A percentile compares a stretch with the other conserved stretches of the same genome.
phyloP scores from a whole-genome alignment of 2,888 invertebrate species.

The Dexiosoma caninum region DNA sequence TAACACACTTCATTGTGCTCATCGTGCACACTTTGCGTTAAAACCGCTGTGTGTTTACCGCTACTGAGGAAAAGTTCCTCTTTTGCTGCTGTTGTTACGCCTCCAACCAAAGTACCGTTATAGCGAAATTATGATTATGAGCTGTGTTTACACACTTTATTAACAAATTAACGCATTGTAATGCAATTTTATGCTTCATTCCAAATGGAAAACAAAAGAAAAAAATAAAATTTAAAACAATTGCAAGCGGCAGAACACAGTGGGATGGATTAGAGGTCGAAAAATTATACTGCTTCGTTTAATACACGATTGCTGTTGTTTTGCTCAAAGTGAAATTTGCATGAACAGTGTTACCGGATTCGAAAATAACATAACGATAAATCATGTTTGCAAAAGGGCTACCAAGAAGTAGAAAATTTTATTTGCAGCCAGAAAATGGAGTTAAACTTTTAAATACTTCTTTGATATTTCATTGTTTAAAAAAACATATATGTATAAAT shows the following conservation, averaged over 20 bases:
- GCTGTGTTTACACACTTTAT: conserved; percentile 74
- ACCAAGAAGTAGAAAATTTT: too few species aligned
- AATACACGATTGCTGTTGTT: too few species aligned
- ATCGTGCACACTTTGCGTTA: conserved; percentile 30
- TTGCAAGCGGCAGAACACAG: conserved; percentile 7
- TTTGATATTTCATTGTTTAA: too few species aligned
- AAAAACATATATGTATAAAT: too few species aligned
- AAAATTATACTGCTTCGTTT: too few species aligned
- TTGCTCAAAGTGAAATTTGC: too few species aligned
- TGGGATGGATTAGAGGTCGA: too few species aligned
- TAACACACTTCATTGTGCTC: conserved; percentile 46
- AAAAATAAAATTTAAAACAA: conserved; percentile 21
- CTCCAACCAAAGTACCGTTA: conserved; percentile 63
- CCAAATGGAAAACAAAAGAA: conserved; percentile 27
- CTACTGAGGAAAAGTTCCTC: conserved; percentile 35
- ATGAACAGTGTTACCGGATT: too few species aligned
- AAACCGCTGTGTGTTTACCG: conserved; percentile 12
- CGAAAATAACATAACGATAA: too few species aligned
- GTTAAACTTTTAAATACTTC: too few species aligned
- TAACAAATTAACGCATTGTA: conserved; percentile 73
- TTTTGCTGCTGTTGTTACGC: conserved; percentile 44
- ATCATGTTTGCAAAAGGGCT: too few species aligned
- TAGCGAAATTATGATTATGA: conserved; percentile 69
- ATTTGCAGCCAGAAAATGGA: too few species aligned
- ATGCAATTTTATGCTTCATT: conserved; percentile 67